Evolutionary conservation across 1,140 invertebrate species (phyloP).

Genomic region (Hormaphis cornu): DNA sequence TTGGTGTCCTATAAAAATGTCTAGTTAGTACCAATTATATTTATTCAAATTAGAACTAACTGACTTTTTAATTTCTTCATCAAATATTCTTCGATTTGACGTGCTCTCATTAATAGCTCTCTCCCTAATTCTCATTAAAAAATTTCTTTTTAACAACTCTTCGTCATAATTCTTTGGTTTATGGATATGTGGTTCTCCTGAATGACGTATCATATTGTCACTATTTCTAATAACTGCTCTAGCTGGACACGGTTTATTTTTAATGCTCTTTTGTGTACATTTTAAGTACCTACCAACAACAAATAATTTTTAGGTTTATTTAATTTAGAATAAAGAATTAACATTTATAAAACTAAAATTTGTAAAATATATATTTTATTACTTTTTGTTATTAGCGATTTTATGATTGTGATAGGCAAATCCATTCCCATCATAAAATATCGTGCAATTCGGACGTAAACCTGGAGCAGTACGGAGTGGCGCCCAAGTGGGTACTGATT

Average conservation of each 20-base stretch:
- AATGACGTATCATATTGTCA: constrained; percentile 24
- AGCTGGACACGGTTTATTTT: constrained; percentile 28
- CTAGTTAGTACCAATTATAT: neutral
- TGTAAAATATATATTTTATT: neutral
- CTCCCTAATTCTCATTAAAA: constrained; percentile 24
- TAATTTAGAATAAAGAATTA: neutral
- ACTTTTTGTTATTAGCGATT: constrained; percentile 25
- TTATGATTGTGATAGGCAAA: constrained; percentile 26
- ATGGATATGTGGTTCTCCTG: constrained; percentile 18
- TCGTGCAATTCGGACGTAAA: constrained; percentile 9
- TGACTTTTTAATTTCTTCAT: constrained; percentile 30
- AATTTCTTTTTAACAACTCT: constrained; percentile 18
- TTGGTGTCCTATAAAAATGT: constrained; percentile 8
- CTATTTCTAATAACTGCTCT: constrained; percentile 25
- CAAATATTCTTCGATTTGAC: constrained; percentile 25
- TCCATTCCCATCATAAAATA: constrained; percentile 30
- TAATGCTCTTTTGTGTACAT: constrained; percentile 26
- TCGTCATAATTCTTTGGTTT: constrained; percentile 28
- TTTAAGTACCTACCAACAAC: constrained; percentile 29
- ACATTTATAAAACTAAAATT: neutral
- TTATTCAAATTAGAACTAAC: neutral
- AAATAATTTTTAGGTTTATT: no score
- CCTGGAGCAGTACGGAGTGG: constrained; percentile 23
- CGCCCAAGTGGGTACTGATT: neutral
- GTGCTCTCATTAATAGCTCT: constrained; percentile 17